Evolutionary conservation across 2,888 invertebrate species (phyloP).

Genomic region (Chydorus sphaericus): DNA sequence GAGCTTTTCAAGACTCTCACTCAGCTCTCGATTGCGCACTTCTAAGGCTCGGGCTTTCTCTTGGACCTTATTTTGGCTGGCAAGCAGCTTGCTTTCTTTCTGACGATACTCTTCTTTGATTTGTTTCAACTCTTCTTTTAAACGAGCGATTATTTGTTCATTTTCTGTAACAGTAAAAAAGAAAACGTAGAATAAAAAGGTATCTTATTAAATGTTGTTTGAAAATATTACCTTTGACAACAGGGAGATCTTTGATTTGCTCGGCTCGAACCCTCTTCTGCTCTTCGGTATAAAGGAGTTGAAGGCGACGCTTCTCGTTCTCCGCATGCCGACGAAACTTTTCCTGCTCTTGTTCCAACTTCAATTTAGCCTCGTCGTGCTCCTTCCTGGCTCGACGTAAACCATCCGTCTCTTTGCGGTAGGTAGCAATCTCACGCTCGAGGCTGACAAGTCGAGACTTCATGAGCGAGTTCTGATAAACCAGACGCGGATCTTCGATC

Average conservation of each 20-base stretch:
- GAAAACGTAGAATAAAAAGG: not conserved
- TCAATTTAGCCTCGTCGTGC: conserved; percentile 11
- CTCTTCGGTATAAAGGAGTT: conserved; percentile 51
- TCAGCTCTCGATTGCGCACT: conserved; percentile 10
- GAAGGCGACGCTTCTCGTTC: conserved; percentile 46
- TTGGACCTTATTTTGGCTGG: conserved; percentile 9
- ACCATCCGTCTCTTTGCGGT: conserved; percentile 34
- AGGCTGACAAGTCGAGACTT: conserved; percentile 42
- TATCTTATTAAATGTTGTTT: not conserved
- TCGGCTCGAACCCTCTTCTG: conserved; percentile 40
- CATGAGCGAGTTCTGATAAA: conserved; percentile 9
- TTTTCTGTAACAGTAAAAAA: not conserved
- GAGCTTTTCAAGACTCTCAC: not conserved
- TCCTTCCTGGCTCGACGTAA: conserved; percentile 9
- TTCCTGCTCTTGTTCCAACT: conserved; percentile 43
- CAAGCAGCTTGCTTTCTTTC: conserved; percentile 13
- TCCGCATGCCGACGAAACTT: conserved; percentile 32
- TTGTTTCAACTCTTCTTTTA: not conserved
- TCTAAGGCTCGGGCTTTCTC: conserved; percentile 6
- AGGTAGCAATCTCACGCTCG: conserved; percentile 44
- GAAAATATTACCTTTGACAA: not conserved
- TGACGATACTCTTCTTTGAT: conserved; percentile 10
- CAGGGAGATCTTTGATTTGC: not conserved
- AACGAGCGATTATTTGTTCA: not conserved
- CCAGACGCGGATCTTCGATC: conserved; percentile 2